These are phyloP conservation scores for Tarsius wallacei DNA, from an alignment of 2,797 vertebrate species.

Conservation along the genomic window DNA sequence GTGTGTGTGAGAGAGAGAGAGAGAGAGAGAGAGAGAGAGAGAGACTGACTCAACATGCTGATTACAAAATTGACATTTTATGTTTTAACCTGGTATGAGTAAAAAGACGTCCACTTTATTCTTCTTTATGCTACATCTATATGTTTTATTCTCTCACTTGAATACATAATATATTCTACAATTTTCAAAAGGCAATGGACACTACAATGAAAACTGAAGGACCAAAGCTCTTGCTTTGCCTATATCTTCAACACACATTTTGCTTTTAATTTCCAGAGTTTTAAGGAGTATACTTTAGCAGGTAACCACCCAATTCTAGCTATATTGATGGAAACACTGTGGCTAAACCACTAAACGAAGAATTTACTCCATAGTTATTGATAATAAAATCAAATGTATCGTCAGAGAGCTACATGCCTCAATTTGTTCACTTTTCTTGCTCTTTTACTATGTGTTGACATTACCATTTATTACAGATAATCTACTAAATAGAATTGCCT, in stretches of 20 bases:
- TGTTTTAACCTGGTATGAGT: background rate
- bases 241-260: background rate
- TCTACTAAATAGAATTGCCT: background rate
- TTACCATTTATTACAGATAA: background rate
- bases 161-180: background rate
- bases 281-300: background rate
- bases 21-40: too few relatives aligned
- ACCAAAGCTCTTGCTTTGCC: background rate
- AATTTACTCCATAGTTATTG: background rate
- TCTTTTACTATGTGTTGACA: slow-evolving; percentile 42
- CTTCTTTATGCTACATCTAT: background rate
- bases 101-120: background rate
- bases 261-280: slow-evolving; percentile 30
- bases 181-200: background rate
- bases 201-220: background rate
- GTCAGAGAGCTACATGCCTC: background rate
- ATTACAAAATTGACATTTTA: background rate
- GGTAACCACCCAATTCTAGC: slow-evolving; percentile 20
- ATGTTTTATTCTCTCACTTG: background rate
- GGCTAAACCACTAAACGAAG: slow-evolving; percentile 49
- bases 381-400: slow-evolving; percentile 29
- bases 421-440: background rate
- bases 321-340: background rate
- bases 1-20: background rate
- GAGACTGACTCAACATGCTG: background rate